These are phyloP conservation scores for Malthinus seriepunctatus DNA, from an alignment of 2,888 invertebrate genomes.

Conservation along the genomic window DNA sequence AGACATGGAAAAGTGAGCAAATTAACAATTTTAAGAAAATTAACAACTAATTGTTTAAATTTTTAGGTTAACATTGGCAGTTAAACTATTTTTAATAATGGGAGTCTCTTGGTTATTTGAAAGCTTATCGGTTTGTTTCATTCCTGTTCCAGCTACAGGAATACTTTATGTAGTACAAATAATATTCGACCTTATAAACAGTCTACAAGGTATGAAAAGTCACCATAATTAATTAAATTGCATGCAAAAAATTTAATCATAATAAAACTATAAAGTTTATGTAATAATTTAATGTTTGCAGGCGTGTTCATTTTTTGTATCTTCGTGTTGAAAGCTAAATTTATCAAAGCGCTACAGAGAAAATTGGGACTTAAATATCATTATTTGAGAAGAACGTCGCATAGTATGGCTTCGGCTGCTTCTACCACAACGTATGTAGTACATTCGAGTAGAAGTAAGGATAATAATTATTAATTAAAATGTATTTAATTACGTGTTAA, in stretches of 20 bases:
- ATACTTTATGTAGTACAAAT: slow-evolving; percentile 45
- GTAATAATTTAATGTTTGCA: slow-evolving; percentile 29
- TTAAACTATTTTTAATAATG: slow-evolving; percentile 79
- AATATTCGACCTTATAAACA: slow-evolving; percentile 67
- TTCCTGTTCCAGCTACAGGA: slow-evolving; percentile 51
- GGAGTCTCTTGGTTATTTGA: slow-evolving; percentile 76
- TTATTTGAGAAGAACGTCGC: slow-evolving; percentile 10
- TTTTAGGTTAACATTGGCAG: slow-evolving; percentile 68
- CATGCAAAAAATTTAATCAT: neutral
- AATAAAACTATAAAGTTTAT: neutral
- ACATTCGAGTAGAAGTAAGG: neutral
- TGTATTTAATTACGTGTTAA: too few species aligned
- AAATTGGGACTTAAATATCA: slow-evolving; percentile 5
- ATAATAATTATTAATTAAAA: too few species aligned
- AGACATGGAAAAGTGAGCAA: slow-evolving; percentile 68
- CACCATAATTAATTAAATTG: neutral
- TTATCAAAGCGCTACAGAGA: slow-evolving; percentile 14
- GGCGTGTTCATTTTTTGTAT: slow-evolving; percentile 70
- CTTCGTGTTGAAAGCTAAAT: slow-evolving; percentile 69
- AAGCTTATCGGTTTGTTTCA: slow-evolving; percentile 63
- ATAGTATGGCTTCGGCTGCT: slow-evolving; percentile 10
- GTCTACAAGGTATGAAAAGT: slow-evolving; percentile 68
- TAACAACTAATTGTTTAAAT: neutral
- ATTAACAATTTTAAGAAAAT: neutral
- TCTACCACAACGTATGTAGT: slow-evolving; percentile 14